Evolutionary conservation across 1,140 invertebrate species (phyloP), one percentile per base, ranked within the genome.

Genomic region (Atopsyche davidsoni): DNA sequence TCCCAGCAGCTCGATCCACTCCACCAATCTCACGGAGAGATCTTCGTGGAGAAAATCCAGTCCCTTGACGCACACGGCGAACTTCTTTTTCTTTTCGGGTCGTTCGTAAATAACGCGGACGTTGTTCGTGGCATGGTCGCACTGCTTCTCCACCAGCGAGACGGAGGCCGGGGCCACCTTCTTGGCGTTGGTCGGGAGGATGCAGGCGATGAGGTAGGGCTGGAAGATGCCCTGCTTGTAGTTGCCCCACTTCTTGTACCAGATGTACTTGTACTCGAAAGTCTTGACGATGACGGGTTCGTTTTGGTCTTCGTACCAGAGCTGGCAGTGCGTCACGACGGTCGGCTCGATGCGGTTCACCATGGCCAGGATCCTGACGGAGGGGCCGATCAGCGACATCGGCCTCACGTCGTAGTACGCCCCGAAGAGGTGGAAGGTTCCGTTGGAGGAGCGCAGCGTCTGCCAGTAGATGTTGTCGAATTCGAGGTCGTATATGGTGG

Each of bases 401-500:
- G 82, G 81, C 9, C 91, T 71, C 4, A 83, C 79, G 65, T 95
- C 92, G 60, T 90, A 86, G 65, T 92, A 95, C 10, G 92, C 91
- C 1, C 87, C 89, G 62, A 88, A 94, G 1, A 95, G 66, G 58
- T 92, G 89, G 62, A 93, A 92, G 0, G 89, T 89, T 1, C 89
- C 89, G 58, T 92, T 88, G 21, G 76, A 79, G 1, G 86, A 83
- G 51, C 78, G 77, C 57, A 92, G 58, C 9, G 81, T 87, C 66
- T 95, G 89, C 89, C 89, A 92, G 65, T 92, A 92, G 4, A 89
- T 79, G 64, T 95, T 94, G 67, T 92, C 92, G 73, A 91, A 94
- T 64, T 93, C 85, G 42, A 95, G 71, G 55, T 92, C 89, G 63
- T 86, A 91, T 38, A 93, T 81, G 36, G 80, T 88, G 1, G 92